These are phyloP conservation scores for Sus cebifrons DNA, from an alignment of 2,797 vertebrate genomes.

Conservation along the genomic window DNA sequence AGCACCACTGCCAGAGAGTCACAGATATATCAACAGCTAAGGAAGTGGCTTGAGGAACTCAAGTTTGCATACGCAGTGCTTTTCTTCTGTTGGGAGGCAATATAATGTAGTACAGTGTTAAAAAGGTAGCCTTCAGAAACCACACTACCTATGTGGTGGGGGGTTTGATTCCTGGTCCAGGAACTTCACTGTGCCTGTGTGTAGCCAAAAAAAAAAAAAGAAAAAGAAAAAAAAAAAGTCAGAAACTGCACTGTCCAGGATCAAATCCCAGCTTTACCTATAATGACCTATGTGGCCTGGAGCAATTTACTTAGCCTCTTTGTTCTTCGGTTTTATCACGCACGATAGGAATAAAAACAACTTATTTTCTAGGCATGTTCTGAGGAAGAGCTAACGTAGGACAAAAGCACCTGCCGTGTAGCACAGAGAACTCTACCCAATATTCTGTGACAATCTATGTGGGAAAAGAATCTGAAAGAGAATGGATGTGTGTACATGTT, in stretches of 20 bases:
- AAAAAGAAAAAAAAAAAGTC: not conserved
- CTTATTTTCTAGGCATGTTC: not conserved
- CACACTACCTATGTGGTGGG: not conserved
- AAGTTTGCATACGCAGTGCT: not conserved
- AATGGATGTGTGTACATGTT: too few relatives aligned
- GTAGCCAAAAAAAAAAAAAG: too few relatives aligned
- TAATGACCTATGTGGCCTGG: not conserved
- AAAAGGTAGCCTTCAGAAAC: not conserved
- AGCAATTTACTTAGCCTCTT: not conserved
- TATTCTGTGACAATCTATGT: too few relatives aligned
- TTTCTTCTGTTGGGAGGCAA: not conserved
- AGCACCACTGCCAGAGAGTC: not conserved
- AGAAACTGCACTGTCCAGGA: not conserved
- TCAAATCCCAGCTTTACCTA: not conserved
- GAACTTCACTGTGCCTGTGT: too few relatives aligned
- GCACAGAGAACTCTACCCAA: too few relatives aligned
- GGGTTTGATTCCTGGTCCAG: too few relatives aligned
- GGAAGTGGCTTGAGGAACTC: not conserved
- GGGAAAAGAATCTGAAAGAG: too few relatives aligned
- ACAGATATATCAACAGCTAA: not conserved
- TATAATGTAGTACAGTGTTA: accelerated
- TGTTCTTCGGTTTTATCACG: not conserved
- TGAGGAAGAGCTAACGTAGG: not conserved
- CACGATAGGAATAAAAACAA: not conserved
- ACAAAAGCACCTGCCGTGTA: not conserved